Base-by-base conservation (phyloP, 2,888 invertebrate genomes). In the Labia minor region DNA sequence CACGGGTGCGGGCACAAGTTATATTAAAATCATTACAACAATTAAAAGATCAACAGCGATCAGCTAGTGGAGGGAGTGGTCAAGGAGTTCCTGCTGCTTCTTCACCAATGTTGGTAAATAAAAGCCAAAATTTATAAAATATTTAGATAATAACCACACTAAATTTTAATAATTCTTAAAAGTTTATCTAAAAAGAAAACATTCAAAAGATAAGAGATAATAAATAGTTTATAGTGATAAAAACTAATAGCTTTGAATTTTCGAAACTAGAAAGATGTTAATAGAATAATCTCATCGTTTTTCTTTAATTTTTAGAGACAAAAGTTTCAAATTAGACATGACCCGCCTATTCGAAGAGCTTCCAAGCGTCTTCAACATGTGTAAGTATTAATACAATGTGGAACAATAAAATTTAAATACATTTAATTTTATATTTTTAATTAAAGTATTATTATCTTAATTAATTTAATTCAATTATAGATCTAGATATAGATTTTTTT, bases 301-400 rank as follows among this genome's bases (percentile, higher is more conserved):
- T 6, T 26, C 26, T 26, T 26, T 3, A 26, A 26, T 76, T 76
- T n/a, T 69, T 77, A 88, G 88, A 83, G 85, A 76, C 78, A 85
- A 0, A 89, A 88, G 75, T 83, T 86, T 72, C 81, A 86, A 70
- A 85, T 86, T 72, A 83, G 90, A 10, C 84, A 86, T 21, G 93
- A 93, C 74, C 86, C 88, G 64, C 86, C 88, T 0, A 81, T 83
- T 68, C 81, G 91, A 71, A 87, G 86, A 73, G 89, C 92, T 37
- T 87, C 89, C 0, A 90, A 90, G 72, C 85, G 90, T 72, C 79
- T 94, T 70, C 92, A 92, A 75, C 90, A 90, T 80, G 89, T 88
- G 82, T 87, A 78, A 81, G 83, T 80, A 66, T 69, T 67, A 19
- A 20, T 37, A 26, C 3, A n/a, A n/a, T n/a, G n/a, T n/a, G n/a